A percentile compares a stretch with the other conserved stretches of the same genome.
These are phyloP conservation scores for Cercocebus atys DNA, from an alignment of 2,113 vertebrate species.

Conservation along the genomic window DNA sequence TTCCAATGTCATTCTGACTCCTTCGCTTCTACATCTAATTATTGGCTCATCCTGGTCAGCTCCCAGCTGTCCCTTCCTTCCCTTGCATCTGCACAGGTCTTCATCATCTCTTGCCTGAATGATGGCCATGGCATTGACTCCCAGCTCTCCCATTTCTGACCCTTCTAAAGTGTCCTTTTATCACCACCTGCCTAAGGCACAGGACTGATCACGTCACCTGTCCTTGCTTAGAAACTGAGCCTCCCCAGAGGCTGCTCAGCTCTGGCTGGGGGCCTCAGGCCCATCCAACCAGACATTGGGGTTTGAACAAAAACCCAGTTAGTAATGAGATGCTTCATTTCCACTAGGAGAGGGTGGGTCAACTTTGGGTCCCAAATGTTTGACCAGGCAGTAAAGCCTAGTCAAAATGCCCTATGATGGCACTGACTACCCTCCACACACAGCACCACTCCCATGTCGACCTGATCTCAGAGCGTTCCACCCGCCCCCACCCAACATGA, in stretches of 20 bases:
- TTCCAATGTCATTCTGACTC: neutral
- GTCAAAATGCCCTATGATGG: neutral
- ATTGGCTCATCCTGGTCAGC: neutral
- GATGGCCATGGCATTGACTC: neutral
- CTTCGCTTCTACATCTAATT: neutral
- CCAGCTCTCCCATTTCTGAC: neutral
- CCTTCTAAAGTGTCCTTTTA: neutral
- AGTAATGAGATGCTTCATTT: neutral
- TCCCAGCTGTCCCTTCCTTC: neutral
- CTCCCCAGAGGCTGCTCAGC: neutral
- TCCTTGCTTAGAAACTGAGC: neutral
- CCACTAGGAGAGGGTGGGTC: neutral
- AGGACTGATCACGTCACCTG: fast-evolving
- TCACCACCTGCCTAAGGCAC: neutral
- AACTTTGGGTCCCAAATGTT: neutral
- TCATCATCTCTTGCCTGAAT: neutral
- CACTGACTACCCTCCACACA: neutral
- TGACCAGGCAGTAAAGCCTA: neutral
- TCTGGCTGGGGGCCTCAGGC: neutral
- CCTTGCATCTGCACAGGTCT: too few relatives aligned
- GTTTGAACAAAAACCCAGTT: neutral
- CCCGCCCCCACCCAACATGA: neutral
- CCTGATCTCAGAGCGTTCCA: neutral
- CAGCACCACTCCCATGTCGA: neutral
- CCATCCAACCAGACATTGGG: neutral